Percentiles rank a stretch among this genome's conserved stretches.
phyloP scores from a whole-genome alignment of 2,113 vertebrate genomes.

The Aldabrachelys gigantea region DNA sequence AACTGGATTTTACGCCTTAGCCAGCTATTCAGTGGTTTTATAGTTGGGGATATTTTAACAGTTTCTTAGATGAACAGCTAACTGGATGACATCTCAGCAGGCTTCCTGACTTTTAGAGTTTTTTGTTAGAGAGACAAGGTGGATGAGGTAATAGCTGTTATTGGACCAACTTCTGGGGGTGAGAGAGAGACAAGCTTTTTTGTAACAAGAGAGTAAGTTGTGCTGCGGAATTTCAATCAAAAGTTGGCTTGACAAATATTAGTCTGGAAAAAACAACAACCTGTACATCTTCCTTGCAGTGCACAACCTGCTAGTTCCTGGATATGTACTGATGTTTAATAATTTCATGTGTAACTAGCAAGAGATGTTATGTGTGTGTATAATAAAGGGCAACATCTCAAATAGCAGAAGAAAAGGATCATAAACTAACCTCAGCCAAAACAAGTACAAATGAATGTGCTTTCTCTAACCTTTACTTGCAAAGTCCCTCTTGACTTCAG shows the following conservation, averaged over 20 bases:
- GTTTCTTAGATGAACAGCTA: neutral
- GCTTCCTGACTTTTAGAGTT: neutral
- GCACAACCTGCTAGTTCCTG: neutral
- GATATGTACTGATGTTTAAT: neutral
- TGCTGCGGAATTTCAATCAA: constrained; percentile 13
- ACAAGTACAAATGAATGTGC: neutral
- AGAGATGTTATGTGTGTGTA: neutral
- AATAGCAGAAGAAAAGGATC: neutral
- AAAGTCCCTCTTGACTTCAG: neutral
- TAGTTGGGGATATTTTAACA: neutral
- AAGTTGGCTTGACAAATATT: neutral
- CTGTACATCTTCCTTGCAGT: neutral
- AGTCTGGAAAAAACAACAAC: neutral
- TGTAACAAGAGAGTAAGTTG: neutral
- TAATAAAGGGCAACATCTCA: neutral
- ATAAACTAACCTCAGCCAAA: neutral
- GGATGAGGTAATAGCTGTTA: neutral
- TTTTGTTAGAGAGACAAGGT: neutral
- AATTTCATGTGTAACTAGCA: neutral
- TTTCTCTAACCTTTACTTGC: neutral
- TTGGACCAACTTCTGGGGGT: neutral
- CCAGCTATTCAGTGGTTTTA: neutral
- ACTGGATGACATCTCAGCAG: neutral
- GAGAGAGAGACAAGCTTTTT: neutral
- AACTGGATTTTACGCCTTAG: neutral